Evolutionary conservation across 1,140 invertebrate species (phyloP), one percentile per base, ranked within the genome.

Genomic region (Linepithema humile): DNA sequence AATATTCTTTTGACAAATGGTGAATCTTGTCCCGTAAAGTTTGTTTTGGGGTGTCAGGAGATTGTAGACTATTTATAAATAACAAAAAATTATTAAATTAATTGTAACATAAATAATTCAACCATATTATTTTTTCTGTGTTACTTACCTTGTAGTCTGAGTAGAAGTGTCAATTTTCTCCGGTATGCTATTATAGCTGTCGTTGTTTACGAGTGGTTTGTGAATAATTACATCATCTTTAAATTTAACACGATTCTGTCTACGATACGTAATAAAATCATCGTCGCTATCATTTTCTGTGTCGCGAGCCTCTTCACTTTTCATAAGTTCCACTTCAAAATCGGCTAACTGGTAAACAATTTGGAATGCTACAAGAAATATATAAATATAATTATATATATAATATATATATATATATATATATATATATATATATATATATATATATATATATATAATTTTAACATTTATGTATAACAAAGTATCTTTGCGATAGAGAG

Each of bases 251-350:
- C 59, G 84, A 62, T 50, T 82, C 29, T 40, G 20, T 3, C 10
- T 43, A 65, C 45, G 40, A 38, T 32, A 50, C 23, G 70, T 59
- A 3, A 74, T 6, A 40, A 32, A 74, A 32, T 88, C 88, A 3
- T 83, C 60, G 10, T 48, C 48, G 1, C 45, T 69, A 5, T 80
- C 38, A 9, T 55, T 45, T 17, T 84, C 75, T 60, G 82, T 75
- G 0, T 78, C 20, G 17, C 23, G 40, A 60, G 38, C 23, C 32
- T 3, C 9, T 40, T 80, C 64, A 40, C 17, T 69, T 4, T 86
- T 72, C 1, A 92, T 84, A 59, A 91, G 67, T 12, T 90, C 86
- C 23, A 86, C 59, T 38, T 92, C 91, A 78, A 91, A 91, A 29
- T 92, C 85, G n/a, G n/a, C n/a, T n/a, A n/a, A n/a, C 45, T 85